Evolutionary conservation across 1,140 invertebrate genomes (phyloP).

Genomic region (Drosophila subpulchrella): DNA sequence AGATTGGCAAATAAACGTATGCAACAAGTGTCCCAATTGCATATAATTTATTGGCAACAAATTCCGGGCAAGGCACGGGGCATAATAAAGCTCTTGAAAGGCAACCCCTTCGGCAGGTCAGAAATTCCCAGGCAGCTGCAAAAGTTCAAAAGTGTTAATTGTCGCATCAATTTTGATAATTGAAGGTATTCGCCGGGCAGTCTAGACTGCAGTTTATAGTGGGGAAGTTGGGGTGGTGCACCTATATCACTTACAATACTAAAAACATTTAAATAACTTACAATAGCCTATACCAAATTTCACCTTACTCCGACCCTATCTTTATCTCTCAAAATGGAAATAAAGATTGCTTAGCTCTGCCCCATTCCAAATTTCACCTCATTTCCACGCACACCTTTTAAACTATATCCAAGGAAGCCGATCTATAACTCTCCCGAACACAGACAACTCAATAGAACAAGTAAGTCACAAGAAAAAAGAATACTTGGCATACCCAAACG

Average conservation of each 20-base stretch:
- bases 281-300: too few species aligned
- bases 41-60: conserved; percentile 81
- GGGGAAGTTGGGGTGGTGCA: not conserved
- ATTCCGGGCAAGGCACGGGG: conserved; percentile 31
- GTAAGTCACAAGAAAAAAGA: conserved; percentile 17
- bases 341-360: not conserved
- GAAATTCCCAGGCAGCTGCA: conserved; percentile 27
- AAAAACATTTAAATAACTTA: too few species aligned
- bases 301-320: too few species aligned
- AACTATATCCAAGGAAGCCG: not conserved
- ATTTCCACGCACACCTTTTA: not conserved
- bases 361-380: not conserved
- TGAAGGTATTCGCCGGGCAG: conserved; percentile 35
- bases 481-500: conserved; percentile 23
- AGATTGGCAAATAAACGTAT: conserved; percentile 61
- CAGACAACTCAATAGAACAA: conserved; percentile 34
- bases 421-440: not conserved
- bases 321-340: not conserved
- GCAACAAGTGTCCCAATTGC: conserved; percentile 80
- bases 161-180: conserved; percentile 73
- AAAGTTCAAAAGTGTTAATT: conserved; percentile 78
- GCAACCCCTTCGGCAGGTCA: not conserved
- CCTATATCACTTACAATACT: not conserved
- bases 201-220: conserved; percentile 6
- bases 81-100: conserved; percentile 16